Percentiles rank a stretch among this genome's conserved stretches.
Evolutionary conservation across 1,140 invertebrate species (phyloP).

Genomic region (Megalopta genalis): DNA sequence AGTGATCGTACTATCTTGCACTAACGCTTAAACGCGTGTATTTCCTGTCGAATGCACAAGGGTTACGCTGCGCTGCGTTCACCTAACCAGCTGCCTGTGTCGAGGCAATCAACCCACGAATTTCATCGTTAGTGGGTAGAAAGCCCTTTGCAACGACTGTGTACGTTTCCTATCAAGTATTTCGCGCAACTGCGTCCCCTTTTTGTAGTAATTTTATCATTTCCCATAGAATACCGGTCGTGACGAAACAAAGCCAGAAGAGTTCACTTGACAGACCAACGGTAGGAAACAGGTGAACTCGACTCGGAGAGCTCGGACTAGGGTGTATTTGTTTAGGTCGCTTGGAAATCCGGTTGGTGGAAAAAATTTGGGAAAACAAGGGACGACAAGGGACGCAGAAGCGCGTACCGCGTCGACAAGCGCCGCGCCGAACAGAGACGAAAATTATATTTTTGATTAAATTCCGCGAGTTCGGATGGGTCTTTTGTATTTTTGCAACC

Average conservation of each 20-base stretch:
- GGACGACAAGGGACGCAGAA: too few relatives aligned
- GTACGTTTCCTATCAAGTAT: not conserved
- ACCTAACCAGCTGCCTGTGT: too few relatives aligned
- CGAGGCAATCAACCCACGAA: too few relatives aligned
- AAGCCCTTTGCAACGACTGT: too few relatives aligned
- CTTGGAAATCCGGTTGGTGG: not conserved
- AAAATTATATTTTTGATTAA: constrained; percentile 45
- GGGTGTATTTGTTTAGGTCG: constrained; percentile 37
- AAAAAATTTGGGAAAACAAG: constrained; percentile 20
- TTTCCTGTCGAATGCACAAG: too few relatives aligned
- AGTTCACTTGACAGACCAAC: not conserved
- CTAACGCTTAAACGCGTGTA: too few relatives aligned
- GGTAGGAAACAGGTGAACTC: not conserved
- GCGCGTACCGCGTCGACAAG: not conserved
- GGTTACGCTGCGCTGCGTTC: too few relatives aligned
- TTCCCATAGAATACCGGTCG: too few relatives aligned
- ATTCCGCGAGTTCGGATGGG: not conserved
- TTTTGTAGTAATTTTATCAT: too few relatives aligned
- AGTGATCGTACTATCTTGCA: too few relatives aligned
- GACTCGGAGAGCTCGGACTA: not conserved
- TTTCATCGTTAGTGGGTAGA: too few relatives aligned
- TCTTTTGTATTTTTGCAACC: constrained; percentile 20
- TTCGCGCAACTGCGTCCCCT: too few relatives aligned
- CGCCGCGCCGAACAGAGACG: not conserved
- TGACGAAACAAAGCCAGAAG: not conserved